Evolutionary conservation across 2,113 vertebrate genomes (phyloP).

Genomic region (Larimichthys polyactis): DNA sequence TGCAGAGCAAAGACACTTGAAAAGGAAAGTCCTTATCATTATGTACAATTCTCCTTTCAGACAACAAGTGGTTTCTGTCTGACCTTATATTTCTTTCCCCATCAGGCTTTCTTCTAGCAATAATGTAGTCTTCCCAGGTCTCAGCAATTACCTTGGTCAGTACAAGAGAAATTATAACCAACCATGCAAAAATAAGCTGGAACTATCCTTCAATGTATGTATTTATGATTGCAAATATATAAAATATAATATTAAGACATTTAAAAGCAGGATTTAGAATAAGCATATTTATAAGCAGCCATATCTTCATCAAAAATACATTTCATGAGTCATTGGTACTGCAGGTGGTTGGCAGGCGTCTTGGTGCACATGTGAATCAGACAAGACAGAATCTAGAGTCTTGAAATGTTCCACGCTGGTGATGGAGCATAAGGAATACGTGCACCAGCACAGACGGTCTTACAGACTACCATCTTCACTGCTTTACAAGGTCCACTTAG

Average conservation of each 20-base stretch:
- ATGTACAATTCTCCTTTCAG: not conserved
- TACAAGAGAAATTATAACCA: not conserved
- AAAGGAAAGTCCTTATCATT: not conserved
- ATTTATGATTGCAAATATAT: not conserved
- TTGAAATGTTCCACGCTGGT: constrained; percentile 8
- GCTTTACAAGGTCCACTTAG: constrained; percentile 14
- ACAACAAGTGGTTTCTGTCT: not conserved
- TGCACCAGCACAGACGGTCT: constrained; percentile 33
- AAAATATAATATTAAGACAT: not conserved
- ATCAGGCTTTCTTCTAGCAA: not conserved
- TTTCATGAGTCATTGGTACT: constrained; percentile 41
- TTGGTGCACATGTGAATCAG: constrained; percentile 11
- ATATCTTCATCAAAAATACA: constrained; percentile 23
- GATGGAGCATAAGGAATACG: constrained; percentile 40
- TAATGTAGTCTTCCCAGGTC: not conserved
- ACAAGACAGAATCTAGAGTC: constrained; percentile 39
- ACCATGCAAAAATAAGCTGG: not conserved
- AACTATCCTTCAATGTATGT: not conserved
- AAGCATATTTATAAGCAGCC: not conserved
- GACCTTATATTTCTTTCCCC: not conserved
- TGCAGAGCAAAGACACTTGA: not conserved
- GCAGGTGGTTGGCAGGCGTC: constrained; percentile 51
- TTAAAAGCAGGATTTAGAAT: not conserved
- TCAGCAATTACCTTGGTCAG: not conserved
- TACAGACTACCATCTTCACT: constrained; percentile 21